Evolutionary conservation across 2,888 invertebrate species (phyloP).

Genomic region (Erynnis tages): DNA sequence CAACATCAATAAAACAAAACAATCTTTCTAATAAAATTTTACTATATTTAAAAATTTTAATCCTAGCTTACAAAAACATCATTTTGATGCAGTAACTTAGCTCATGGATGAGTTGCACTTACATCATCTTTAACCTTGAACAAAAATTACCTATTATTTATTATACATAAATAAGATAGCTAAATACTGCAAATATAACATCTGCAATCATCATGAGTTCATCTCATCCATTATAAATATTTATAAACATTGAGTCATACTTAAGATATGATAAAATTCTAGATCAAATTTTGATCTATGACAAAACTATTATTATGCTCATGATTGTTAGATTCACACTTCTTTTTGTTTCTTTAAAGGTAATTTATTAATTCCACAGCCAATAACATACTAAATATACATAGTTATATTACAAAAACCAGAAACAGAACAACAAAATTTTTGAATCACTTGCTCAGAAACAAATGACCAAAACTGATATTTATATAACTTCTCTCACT

Average conservation of each 20-base stretch:
- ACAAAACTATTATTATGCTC: constrained; percentile 31
- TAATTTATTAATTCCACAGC: constrained; percentile 40
- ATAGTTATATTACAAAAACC: constrained; percentile 17
- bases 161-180: constrained; percentile 28
- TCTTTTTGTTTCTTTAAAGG: constrained; percentile 27
- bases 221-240: constrained; percentile 49
- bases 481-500: constrained; percentile 25
- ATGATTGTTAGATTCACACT: constrained; percentile 23
- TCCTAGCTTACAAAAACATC: constrained; percentile 57
- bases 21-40: constrained; percentile 33
- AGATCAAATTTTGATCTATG: constrained; percentile 55
- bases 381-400: constrained; percentile 33
- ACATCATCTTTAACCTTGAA: constrained; percentile 34
- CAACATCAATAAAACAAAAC: constrained; percentile 19
- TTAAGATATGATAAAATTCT: constrained; percentile 57
- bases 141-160: constrained; percentile 26
- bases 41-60: constrained; percentile 39
- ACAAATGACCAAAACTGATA: too few relatives aligned
- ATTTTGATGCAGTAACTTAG: constrained; percentile 48
- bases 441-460: too few relatives aligned
- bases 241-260: constrained; percentile 39
- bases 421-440: constrained; percentile 9
- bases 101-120: constrained; percentile 54
- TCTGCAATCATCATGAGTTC: constrained; percentile 43
- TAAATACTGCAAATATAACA: constrained; percentile 30